Conservation (phyloP, 2,888 invertebrate species). For the Empis livida region DNA sequence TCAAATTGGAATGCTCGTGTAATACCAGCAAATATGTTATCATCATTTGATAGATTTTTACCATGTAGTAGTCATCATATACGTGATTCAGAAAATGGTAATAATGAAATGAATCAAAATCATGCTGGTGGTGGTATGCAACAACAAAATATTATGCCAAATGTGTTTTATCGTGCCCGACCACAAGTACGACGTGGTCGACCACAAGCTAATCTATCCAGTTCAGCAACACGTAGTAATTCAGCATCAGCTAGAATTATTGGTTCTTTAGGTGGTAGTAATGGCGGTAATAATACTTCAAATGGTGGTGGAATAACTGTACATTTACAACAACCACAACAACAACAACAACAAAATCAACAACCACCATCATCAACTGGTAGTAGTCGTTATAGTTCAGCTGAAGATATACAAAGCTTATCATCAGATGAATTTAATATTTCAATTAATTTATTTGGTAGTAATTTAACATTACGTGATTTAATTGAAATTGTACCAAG, state of each 20-base stretch:
- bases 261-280: not conserved
- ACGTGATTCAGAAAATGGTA: slow-evolving; percentile 27
- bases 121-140: not conserved
- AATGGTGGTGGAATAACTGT: not conserved
- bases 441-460: slow-evolving; percentile 13
- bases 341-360: slow-evolving; percentile 9
- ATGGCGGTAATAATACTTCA: not conserved
- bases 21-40: slow-evolving; percentile 30
- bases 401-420: not conserved
- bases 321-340: slow-evolving; percentile 14
- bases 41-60: slow-evolving; percentile 42
- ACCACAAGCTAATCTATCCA: not conserved
- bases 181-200: not conserved
- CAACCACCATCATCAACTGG: slow-evolving; percentile 7
- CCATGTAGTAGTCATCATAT: slow-evolving; percentile 62
- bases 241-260: not conserved
- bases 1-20: slow-evolving; percentile 36
- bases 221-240: not conserved
- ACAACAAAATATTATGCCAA: not conserved
- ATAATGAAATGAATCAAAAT: not conserved
- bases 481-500: slow-evolving; percentile 10
- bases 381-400: slow-evolving; percentile 5
- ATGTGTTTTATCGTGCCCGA: slow-evolving; percentile 1
- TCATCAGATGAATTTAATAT: slow-evolving; percentile 7
- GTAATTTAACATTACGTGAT: slow-evolving; percentile 12